Conservation (phyloP, 2,113 vertebrate genomes). For the Triplophysa rosa region DNA sequence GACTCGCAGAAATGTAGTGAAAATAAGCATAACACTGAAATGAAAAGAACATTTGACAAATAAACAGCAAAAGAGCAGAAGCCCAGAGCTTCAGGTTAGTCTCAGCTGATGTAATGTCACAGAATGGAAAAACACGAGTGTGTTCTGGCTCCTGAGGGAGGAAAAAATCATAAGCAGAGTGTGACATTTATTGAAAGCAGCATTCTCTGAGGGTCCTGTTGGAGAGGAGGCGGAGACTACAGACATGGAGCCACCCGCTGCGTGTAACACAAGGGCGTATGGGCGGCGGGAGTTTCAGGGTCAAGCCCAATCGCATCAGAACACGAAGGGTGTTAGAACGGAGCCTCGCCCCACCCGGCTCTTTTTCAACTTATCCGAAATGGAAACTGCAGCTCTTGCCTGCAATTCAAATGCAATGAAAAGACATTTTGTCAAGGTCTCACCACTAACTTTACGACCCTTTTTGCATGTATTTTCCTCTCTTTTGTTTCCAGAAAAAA, state of each 20-base stretch:
- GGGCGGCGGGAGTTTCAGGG: neutral
- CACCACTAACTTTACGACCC: constrained; percentile 2
- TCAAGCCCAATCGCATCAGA: constrained; percentile 6
- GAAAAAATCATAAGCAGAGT: constrained; percentile 18
- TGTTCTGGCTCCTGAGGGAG: constrained; percentile 15
- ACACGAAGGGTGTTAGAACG: neutral
- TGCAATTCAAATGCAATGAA: neutral
- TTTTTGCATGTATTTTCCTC: constrained; percentile 44
- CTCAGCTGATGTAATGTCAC: constrained; percentile 18
- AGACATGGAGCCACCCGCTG: neutral
- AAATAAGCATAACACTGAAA: neutral
- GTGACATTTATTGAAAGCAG: constrained; percentile 32
- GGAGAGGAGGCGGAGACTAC: constrained; percentile 5
- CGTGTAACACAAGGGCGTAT: neutral
- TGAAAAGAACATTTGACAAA: constrained; percentile 1
- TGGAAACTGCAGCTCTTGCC: constrained; percentile 1
- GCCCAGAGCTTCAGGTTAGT: constrained; percentile 27
- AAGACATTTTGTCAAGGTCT: constrained; percentile 1
- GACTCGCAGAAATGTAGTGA: constrained; percentile 2
- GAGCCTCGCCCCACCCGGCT: neutral
- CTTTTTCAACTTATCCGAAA: constrained; percentile 8
- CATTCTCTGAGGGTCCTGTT: constrained; percentile 29
- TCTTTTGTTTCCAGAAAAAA: constrained; percentile 50
- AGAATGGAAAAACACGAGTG: neutral
- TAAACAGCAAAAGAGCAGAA: constrained; percentile 25